A percentile compares a stretch with the other conserved stretches of the same genome.
Conservation (phyloP, 2,888 invertebrate genomes). For the Noctua janthe region DNA sequence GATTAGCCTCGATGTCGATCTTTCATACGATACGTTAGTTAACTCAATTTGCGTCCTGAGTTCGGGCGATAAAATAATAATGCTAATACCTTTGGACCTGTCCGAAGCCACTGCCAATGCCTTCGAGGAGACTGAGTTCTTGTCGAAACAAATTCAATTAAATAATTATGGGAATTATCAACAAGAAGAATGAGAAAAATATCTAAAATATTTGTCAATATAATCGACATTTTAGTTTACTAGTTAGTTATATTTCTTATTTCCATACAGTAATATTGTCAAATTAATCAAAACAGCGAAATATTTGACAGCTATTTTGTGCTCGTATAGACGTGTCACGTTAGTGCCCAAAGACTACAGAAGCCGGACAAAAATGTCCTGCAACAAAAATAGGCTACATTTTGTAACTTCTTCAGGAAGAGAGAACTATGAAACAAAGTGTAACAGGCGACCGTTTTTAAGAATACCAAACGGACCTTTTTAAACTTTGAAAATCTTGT, state of each 20-base stretch:
- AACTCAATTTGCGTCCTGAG: constrained; percentile 22
- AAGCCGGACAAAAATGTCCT: not conserved
- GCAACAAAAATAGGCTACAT: not conserved
- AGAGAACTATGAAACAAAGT: constrained; percentile 18
- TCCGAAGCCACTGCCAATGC: not conserved
- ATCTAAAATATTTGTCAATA: no score
- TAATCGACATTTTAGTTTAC: no score
- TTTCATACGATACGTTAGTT: constrained; percentile 15
- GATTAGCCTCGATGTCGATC: constrained; percentile 12
- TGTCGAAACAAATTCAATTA: not conserved
- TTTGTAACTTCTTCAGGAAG: constrained; percentile 17
- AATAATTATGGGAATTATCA: not conserved
- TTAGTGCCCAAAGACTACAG: no score
- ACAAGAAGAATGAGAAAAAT: no score
- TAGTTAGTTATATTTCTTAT: no score
- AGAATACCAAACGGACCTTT: constrained; percentile 18
- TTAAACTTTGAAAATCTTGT: constrained; percentile 11
- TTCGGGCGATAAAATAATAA: constrained; percentile 7
- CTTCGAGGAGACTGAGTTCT: not conserved
- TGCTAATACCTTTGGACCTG: no score
- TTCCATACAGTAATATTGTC: no score
- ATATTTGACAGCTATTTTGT: no score
- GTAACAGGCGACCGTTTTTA: constrained; percentile 13
- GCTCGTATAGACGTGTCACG: no score
- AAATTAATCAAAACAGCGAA: no score